phyloP scores from a whole-genome alignment of 2,113 vertebrate genomes.

The Ramphastos sulfuratus region DNA sequence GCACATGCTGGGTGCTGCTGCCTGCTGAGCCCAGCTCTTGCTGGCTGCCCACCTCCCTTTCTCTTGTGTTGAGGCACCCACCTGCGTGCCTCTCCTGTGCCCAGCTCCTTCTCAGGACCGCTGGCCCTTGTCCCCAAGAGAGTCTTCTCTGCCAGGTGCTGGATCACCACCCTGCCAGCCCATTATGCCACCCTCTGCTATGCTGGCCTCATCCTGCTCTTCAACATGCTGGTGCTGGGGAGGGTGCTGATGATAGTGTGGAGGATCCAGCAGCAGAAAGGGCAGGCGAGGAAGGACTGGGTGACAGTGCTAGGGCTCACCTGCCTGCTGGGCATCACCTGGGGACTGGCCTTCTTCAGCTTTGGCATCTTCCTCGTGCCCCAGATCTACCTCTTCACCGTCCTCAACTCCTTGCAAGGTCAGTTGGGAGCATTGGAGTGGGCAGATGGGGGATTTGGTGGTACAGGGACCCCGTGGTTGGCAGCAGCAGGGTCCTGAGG shows the following conservation, averaged over 20 bases:
- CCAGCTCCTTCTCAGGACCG: not conserved
- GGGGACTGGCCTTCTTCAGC: not conserved
- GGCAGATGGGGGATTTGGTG: no score
- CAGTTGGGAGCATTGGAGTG: not conserved
- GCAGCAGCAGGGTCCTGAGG: no score
- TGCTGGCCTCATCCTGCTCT: not conserved
- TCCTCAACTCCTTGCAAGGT: not conserved
- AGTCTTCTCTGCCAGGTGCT: not conserved
- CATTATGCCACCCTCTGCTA: not conserved
- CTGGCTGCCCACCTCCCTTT: not conserved
- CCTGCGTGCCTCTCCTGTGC: rapidly evolving
- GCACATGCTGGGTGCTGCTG: not conserved
- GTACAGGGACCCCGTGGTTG: no score
- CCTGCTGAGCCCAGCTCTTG: not conserved
- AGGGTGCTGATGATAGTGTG: not conserved
- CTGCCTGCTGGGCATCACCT: constrained; percentile 5
- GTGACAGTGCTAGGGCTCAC: not conserved
- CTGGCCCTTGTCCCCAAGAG: not conserved
- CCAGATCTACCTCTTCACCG: not conserved
- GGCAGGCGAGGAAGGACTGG: not conserved
- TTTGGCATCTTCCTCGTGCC: rapidly evolving
- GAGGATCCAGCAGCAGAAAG: not conserved
- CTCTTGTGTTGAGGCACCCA: rapidly evolving
- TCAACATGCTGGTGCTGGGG: not conserved
- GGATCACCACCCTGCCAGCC: not conserved